Evolutionary conservation across 2,113 vertebrate species (phyloP), one percentile per base, ranked within the genome.

Genomic region (Rallus limicola): DNA sequence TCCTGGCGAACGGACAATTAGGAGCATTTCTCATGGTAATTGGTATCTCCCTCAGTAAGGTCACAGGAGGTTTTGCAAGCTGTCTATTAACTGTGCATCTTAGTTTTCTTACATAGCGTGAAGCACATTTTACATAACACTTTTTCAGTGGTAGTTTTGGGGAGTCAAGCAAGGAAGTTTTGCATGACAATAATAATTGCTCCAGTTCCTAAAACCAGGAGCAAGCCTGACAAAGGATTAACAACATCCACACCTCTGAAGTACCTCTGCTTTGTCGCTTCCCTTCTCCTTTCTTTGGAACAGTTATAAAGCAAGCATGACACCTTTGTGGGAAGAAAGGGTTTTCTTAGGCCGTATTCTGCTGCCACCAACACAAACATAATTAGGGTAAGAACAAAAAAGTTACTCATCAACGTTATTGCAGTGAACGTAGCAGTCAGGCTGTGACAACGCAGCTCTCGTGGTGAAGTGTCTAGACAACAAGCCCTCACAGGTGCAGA

Each of bases 1-100:
- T 86, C 87, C 38, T 76, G 82, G 83, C 72, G 94, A 93, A 86
- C 12, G 29, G 89, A 75, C 80, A 82, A 79, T 95, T 78, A 79
- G 2, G 16, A 83, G 70, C 74, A 93, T 97, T 97, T 86, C 77
- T 88, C 69, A 36, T 44, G 38, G 70, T 94, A 96, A 94, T 86
- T 90, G 82, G 60, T 91, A 13, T 68, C 80, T 88, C 60, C 58
- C 83, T 81, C 65, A 11, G 33, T 42, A 50, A 82, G 90, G 88
- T 94, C 92, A 86, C 6, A 3, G 48, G 42, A 87, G 91, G 77
- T 86, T 84, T 71, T 86, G 44, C 65, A 69, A 64, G 77, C 58
- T 93, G 33, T 88, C 85, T 75, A 53, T 96, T 92, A 95, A 52
- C 4, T 10, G 58, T 68, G 88, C 14, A 14, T 78, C 88, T 95